Conservation (phyloP, 2,113 vertebrate genomes). For the Cochlearius cochlearius region DNA sequence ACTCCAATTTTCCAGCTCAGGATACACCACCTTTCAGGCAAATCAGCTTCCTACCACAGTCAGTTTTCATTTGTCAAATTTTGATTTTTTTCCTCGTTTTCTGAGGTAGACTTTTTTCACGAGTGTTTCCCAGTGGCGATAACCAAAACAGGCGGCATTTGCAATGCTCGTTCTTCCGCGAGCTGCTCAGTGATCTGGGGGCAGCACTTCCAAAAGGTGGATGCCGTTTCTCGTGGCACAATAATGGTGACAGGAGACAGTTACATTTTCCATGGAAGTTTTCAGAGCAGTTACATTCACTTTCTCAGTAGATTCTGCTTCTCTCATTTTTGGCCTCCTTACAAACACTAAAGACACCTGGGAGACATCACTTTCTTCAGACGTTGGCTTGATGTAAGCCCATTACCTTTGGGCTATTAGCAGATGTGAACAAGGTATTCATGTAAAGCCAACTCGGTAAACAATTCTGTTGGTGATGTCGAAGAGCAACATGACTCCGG, state of each 20-base stretch:
- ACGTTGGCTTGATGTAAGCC: background rate
- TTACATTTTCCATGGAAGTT: background rate
- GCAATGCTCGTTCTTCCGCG: background rate
- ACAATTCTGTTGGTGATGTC: background rate
- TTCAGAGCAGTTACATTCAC: background rate
- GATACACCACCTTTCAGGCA: background rate
- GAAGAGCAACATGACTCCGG: background rate
- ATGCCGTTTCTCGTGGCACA: background rate
- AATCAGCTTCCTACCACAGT: background rate
- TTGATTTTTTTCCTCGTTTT: background rate
- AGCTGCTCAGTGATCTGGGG: background rate
- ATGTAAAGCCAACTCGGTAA: background rate
- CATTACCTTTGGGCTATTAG: background rate
- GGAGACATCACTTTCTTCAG: slow-evolving; percentile 10
- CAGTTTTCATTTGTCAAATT: background rate
- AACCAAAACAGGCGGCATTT: background rate
- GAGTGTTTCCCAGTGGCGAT: background rate
- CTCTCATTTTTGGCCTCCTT: background rate
- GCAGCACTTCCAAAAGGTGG: background rate
- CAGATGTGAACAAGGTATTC: slow-evolving; percentile 13
- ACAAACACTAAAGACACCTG: background rate
- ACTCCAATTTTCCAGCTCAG: background rate
- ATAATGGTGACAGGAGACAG: background rate
- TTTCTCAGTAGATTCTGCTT: background rate
- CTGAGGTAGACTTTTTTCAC: background rate